phyloP scores from a whole-genome alignment of 2,888 invertebrate genomes.

The Pteria penguin region DNA sequence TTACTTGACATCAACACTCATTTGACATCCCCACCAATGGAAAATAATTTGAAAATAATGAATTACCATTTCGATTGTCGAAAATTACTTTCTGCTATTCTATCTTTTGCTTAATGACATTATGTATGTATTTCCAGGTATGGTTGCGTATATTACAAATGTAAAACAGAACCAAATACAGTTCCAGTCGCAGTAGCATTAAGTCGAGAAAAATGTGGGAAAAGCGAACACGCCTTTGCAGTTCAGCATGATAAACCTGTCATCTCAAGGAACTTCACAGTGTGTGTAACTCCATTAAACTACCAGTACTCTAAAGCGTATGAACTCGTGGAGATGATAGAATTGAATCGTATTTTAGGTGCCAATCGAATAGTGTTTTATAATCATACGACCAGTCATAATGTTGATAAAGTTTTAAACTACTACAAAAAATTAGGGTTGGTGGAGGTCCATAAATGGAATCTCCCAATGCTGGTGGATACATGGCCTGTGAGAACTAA shows the following conservation, averaged over 20 bases:
- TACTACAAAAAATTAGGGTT: conserved; percentile 61
- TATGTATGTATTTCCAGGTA: too few relatives aligned
- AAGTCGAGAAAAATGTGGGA: conserved; percentile 38
- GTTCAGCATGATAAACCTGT: conserved; percentile 28
- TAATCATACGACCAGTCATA: conserved; percentile 64
- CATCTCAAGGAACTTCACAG: conserved; percentile 53
- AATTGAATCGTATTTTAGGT: conserved; percentile 75
- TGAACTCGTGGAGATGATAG: conserved; percentile 76
- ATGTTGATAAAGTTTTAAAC: conserved; percentile 62
- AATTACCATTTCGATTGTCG: too few relatives aligned
- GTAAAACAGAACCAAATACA: conserved; percentile 25
- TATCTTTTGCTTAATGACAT: too few relatives aligned
- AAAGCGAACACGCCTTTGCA: conserved; percentile 39
- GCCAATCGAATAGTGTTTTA: conserved; percentile 75
- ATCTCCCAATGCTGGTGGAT: conserved; percentile 65
- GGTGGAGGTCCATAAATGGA: conserved; percentile 72
- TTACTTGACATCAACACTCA: too few relatives aligned
- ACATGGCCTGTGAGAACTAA: conserved; percentile 42
- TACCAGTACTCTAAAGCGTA: conserved; percentile 62
- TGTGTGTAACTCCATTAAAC: conserved; percentile 69
- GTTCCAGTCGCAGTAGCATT: conserved; percentile 50
- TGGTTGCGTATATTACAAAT: conserved; percentile 45
- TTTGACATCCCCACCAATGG: too few relatives aligned
- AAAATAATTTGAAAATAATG: too few relatives aligned
- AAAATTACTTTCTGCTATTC: too few relatives aligned